phyloP scores from a whole-genome alignment of 2,888 invertebrate species.

The Agapostemon virescens region DNA sequence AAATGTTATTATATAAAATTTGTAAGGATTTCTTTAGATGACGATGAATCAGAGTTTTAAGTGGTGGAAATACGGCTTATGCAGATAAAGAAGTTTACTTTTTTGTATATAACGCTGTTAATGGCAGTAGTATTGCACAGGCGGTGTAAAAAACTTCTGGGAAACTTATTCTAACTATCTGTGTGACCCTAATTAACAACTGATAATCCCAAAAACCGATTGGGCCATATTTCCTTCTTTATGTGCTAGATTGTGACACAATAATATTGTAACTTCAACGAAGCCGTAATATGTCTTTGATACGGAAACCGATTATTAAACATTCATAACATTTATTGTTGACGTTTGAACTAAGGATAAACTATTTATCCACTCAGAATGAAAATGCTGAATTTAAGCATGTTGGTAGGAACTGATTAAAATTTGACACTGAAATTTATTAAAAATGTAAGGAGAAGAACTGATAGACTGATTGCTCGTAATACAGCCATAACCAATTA shows the following conservation, averaged over 20 bases:
- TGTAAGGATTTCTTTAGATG: too few relatives aligned
- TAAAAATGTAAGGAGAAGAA: not conserved
- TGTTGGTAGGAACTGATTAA: not conserved
- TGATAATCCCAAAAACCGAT: slow-evolving; percentile 7
- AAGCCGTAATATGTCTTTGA: not conserved
- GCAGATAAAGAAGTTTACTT: not conserved
- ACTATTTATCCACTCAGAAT: not conserved
- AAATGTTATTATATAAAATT: too few relatives aligned
- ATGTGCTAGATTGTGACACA: not conserved
- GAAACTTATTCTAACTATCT: not conserved
- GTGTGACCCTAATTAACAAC: not conserved
- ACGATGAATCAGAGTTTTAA: not conserved
- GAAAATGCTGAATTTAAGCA: not conserved
- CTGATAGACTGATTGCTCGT: not conserved
- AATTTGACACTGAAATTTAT: not conserved
- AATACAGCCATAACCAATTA: not conserved
- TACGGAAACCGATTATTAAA: not conserved
- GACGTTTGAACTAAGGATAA: not conserved
- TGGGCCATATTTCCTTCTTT: not conserved
- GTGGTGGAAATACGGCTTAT: not conserved
- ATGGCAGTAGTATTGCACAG: too few relatives aligned
- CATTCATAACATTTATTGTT: not conserved
- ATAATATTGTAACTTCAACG: not conserved
- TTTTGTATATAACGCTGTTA: too few relatives aligned
- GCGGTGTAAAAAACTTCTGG: too few relatives aligned